A percentile compares a stretch with the other conserved stretches of the same genome.
Evolutionary conservation across 2,113 vertebrate genomes (phyloP).

Genomic region (Megaceryle torquata): DNA sequence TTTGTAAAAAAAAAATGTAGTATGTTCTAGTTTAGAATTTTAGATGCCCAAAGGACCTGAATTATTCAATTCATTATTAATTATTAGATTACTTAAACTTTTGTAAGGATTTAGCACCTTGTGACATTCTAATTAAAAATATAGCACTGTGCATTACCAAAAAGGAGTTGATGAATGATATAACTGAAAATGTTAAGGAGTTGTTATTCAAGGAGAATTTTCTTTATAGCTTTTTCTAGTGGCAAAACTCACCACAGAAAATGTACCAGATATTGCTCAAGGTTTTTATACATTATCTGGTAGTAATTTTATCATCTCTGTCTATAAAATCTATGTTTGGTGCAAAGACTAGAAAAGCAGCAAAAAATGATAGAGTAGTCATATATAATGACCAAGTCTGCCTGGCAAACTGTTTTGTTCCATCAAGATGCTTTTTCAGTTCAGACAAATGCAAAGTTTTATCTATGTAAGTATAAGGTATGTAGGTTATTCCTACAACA

Average conservation of each 20-base stretch:
- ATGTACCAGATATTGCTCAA: neutral
- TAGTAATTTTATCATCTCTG: neutral
- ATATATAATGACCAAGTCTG: neutral
- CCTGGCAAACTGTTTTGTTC: neutral
- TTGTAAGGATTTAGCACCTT: neutral
- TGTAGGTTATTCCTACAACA: neutral
- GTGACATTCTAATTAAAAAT: conserved; percentile 22
- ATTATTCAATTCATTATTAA: neutral
- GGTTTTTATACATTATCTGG: neutral
- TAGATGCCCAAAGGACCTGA: neutral
- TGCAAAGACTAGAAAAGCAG: neutral
- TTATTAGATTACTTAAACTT: neutral
- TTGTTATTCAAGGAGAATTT: neutral
- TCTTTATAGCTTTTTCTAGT: neutral
- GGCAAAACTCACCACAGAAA: neutral
- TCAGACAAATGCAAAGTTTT: neutral
- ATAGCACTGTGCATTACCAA: neutral
- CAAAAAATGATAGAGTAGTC: neutral
- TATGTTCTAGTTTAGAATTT: neutral
- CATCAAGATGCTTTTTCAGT: neutral
- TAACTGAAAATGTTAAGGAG: neutral
- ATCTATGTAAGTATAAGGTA: neutral
- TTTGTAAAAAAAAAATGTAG: neutral
- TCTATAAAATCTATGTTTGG: neutral
- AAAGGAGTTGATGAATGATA: neutral